Base-by-base conservation (phyloP, 2,113 vertebrate species). In the Thryonomys swinderianus region DNA sequence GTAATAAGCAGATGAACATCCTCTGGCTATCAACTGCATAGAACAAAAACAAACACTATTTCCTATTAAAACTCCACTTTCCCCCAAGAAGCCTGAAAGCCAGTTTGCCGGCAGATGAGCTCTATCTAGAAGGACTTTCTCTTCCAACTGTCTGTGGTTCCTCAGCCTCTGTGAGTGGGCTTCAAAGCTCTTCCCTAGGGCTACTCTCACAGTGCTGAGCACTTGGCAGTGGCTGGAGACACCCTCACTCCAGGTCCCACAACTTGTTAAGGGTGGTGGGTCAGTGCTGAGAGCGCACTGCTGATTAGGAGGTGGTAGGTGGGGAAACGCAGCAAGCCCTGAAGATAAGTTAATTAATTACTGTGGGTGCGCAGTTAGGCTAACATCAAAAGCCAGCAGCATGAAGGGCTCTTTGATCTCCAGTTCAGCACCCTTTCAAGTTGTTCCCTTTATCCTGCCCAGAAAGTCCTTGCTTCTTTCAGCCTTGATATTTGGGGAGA, bases 311-410 rank as follows among this genome's bases (percentile, higher is more conserved):
- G 78, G 16, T 17, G 0, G 83, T 84, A 71, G 88, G 79, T 88
- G 80, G 64, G 51, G 84, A 74, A 69, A 71, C 4, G n/a, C 55
- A 59, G 62, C 25, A 48, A 89, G 74, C 85, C 90, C 95, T 86
- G 91, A 92, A 93, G 92, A 93, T 84, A 82, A 90, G 81, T 94
- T 95, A 91, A 90, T 96, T 97, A 93, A 97, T 97, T 95, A 95
- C 79, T 64, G 13, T 76, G 73, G 59, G 57, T 94, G 86, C 74
- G 69, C 82, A 61, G 88, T 89, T 91, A 85, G 0, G 2, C 57
- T n/a, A 67, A 95, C 88, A 96, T 96, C 95, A 97, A 96, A 97
- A 95, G 94, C 83, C 34, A 42, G 48, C 62, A 85, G 86, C 76
- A 61, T 11, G 93, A 95, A 97, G 83, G 25, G 80, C 88, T 94